Conservation (phyloP, 2,888 invertebrate genomes). For the Chymomyza amoena region DNA sequence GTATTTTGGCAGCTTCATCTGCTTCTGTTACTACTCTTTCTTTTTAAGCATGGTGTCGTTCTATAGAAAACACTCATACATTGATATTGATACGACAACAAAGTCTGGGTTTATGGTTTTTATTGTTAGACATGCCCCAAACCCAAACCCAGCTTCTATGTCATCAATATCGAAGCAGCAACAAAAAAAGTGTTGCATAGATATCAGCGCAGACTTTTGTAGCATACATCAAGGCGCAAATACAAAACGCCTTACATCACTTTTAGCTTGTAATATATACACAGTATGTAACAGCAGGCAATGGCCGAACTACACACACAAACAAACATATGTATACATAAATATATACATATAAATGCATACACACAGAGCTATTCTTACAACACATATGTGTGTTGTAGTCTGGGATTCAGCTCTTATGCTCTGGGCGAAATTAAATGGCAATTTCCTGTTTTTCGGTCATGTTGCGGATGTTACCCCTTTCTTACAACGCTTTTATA, state of each 20-base stretch:
- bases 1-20: slow-evolving; percentile 39
- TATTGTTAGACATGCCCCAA: background rate
- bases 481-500: background rate
- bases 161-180: background rate
- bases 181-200: slow-evolving; percentile 1
- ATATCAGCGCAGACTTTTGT: background rate
- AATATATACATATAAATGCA: background rate
- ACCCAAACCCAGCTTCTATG: too few species aligned
- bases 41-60: background rate
- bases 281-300: slow-evolving; percentile 8
- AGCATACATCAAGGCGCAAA: background rate
- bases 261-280: slow-evolving; percentile 2
- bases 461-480: slow-evolving; percentile 33
- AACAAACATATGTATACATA: background rate
- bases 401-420: background rate
- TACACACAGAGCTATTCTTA: background rate
- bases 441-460: slow-evolving; percentile 50
- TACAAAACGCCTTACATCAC: background rate
- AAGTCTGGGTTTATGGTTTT: background rate
- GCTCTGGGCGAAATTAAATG: slow-evolving; percentile 33
- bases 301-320: slow-evolving; percentile 4
- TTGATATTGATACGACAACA: background rate
- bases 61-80: background rate
- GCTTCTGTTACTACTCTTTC: slow-evolving; percentile 13
- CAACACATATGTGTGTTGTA: background rate